These are phyloP conservation scores for Marmota flaviventris DNA, from an alignment of 2,113 vertebrate species.

Conservation along the genomic window DNA sequence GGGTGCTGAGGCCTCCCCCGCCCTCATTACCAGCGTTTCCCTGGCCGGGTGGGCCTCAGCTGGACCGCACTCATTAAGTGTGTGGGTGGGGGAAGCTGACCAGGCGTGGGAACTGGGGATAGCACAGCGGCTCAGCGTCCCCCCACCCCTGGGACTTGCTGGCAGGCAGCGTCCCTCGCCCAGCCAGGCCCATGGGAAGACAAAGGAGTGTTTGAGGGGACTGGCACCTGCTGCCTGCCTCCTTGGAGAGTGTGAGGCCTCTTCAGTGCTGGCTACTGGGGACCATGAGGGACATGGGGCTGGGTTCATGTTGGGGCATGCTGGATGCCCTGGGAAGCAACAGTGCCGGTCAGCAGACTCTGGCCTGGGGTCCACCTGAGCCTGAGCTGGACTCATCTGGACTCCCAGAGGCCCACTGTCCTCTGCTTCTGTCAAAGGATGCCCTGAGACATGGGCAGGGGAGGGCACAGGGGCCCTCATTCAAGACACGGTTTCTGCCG, in stretches of 20 bases:
- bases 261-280: background rate
- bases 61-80: fast-evolving
- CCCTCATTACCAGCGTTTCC: background rate
- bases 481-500: fast-evolving
- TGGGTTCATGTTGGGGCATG: no score
- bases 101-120: fast-evolving
- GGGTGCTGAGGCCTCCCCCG: background rate
- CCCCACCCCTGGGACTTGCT: fast-evolving
- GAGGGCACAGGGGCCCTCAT: background rate
- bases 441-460: fast-evolving
- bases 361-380: background rate
- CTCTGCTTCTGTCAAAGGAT: background rate
- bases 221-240: background rate
- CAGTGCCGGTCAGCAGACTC: fast-evolving
- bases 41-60: background rate
- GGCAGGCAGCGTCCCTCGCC: background rate
- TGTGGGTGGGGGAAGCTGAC: fast-evolving
- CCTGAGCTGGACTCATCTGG: background rate
- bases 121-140: background rate
- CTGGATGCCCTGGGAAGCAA: background rate
- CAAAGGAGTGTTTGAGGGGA: background rate
- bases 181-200: background rate
- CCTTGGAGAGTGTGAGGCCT: no score
- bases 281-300: background rate
- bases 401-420: background rate